Conservation (phyloP, 2,113 vertebrate species). For the Oncorhynchus nerka region DNA sequence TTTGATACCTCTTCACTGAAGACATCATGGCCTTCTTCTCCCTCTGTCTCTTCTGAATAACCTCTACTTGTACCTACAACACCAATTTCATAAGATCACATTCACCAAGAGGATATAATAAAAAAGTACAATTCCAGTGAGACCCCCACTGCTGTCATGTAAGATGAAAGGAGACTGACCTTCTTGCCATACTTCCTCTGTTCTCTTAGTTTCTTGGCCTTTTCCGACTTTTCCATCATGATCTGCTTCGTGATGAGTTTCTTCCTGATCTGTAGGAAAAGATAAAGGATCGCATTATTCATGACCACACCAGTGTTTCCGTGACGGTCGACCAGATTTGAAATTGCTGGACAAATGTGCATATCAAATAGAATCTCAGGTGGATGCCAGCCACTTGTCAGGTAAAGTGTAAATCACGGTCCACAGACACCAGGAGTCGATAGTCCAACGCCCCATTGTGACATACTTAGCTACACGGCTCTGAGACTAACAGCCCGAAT, state of each 20-base stretch:
- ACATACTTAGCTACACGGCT: too few species aligned
- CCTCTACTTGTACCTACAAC: constrained; percentile 88
- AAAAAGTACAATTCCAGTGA: not conserved
- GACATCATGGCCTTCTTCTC: constrained; percentile 93
- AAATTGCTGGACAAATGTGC: too few species aligned
- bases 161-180: constrained; percentile 64
- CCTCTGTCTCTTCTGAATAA: constrained; percentile 93
- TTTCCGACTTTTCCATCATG: constrained; percentile 91
- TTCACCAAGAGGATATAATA: not conserved
- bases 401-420: too few species aligned
- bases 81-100: not conserved
- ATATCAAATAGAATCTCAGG: too few species aligned
- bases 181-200: constrained; percentile 97
- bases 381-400: too few species aligned
- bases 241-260: constrained; percentile 89
- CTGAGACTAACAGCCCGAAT: too few species aligned
- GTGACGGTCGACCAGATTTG: too few species aligned
- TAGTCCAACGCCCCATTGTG: too few species aligned
- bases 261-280: constrained; percentile 78
- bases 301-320: not conserved
- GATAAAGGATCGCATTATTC: not conserved
- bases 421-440: too few species aligned
- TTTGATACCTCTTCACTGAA: constrained; percentile 95
- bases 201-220: constrained; percentile 91
- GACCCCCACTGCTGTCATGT: not conserved